Conservation (phyloP, 2,888 invertebrate genomes). For the Hydriomena furcata region DNA sequence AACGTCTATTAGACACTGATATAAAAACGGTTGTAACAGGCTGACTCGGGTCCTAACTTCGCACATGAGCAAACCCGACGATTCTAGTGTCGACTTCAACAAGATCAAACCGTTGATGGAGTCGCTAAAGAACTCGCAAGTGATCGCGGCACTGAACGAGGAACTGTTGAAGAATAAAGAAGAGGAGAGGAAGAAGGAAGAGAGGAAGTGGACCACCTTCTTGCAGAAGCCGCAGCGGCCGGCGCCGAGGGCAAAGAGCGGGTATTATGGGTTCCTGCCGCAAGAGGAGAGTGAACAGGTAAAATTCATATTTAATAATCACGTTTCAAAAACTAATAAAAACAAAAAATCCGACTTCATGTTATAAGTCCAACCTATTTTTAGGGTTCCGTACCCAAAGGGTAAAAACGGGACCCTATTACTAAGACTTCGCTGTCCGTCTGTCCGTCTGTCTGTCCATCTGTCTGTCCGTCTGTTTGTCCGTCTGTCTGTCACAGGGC, state of each 20-base stretch:
- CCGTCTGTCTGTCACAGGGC: too few relatives aligned
- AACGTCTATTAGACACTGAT: conserved; percentile 14
- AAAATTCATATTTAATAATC: conserved; percentile 4
- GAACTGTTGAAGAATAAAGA: conserved; percentile 77
- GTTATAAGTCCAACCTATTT: too few relatives aligned
- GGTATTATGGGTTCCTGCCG: conserved; percentile 50
- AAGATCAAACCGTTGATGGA: conserved; percentile 86
- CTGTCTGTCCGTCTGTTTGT: too few relatives aligned
- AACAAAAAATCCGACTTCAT: too few relatives aligned
- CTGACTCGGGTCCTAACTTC: conserved; percentile 64
- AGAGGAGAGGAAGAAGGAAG: conserved; percentile 80
- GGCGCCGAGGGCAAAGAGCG: conserved; percentile 75
- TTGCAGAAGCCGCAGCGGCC: conserved; percentile 89
- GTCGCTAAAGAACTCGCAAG: conserved; percentile 86
- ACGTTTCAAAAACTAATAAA: too few relatives aligned
- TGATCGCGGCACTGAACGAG: conserved; percentile 85
- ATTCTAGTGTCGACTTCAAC: conserved; percentile 86
- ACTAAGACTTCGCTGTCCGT: too few relatives aligned
- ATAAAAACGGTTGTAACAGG: conserved; percentile 55
- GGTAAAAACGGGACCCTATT: too few relatives aligned
- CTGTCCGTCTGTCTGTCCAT: too few relatives aligned
- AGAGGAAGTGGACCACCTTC: conserved; percentile 89
- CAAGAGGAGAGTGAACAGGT: conserved; percentile 51
- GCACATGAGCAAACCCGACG: conserved; percentile 67
- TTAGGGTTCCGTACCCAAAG: too few relatives aligned